Evolutionary conservation across 2,113 vertebrate species (phyloP).

Genomic region (Ctenodactylus gundi): DNA sequence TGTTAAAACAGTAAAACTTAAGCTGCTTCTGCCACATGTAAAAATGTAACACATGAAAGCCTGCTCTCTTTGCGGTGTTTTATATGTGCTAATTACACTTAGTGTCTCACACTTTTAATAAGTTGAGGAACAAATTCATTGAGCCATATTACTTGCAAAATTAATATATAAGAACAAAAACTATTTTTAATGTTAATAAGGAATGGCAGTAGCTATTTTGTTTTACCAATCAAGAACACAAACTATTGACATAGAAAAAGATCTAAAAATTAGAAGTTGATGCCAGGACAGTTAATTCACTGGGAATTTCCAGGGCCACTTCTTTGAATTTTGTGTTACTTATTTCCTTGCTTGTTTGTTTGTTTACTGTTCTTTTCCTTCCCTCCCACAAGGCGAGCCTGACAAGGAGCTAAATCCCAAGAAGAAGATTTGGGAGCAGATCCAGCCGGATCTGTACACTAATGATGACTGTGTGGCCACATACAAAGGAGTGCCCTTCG

Average conservation of each 20-base stretch:
- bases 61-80: not conserved
- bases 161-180: not conserved
- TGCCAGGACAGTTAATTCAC: not conserved
- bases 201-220: conserved; percentile 3
- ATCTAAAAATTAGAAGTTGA: not conserved
- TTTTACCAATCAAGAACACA: conserved; percentile 1
- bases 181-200: not conserved
- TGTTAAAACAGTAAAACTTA: not conserved
- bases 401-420: conserved; percentile 98
- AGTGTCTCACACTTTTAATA: conserved; percentile 1
- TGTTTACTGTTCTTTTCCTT: conserved; percentile 18
- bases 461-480: conserved; percentile 91
- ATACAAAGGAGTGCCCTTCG: conserved; percentile 94
- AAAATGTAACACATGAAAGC: conserved; percentile 32
- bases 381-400: conserved; percentile 90
- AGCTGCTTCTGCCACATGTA: not conserved
- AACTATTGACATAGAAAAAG: not conserved
- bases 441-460: conserved; percentile 95
- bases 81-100: not conserved
- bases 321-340: not conserved
- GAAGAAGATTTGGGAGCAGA: conserved; percentile 98
- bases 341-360: not conserved
- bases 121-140: not conserved
- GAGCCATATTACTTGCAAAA: not conserved
- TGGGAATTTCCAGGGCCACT: not conserved